Conservation (phyloP, 2,797 vertebrate species). For the Cyclura pinguis region DNA sequence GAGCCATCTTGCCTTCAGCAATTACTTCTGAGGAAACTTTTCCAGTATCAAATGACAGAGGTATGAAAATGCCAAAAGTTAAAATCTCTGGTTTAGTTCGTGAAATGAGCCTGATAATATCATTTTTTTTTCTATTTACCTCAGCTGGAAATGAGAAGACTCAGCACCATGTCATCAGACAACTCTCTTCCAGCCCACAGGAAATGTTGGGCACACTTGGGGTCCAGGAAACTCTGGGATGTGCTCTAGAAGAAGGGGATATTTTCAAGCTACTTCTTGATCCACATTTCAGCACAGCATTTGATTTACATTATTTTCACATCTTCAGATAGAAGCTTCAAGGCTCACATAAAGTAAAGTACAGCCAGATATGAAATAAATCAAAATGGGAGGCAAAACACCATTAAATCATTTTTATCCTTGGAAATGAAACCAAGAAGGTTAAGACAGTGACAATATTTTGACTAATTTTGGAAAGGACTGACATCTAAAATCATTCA, state of each 20-base stretch:
- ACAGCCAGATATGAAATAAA: constrained; percentile 27
- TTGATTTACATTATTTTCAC: constrained; percentile 20
- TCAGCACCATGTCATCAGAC: constrained; percentile 12
- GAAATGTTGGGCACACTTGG: not conserved
- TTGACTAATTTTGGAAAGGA: constrained; percentile 26
- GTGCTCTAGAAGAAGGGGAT: constrained; percentile 25
- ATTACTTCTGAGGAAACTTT: not conserved
- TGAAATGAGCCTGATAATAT: not conserved
- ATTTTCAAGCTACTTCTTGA: constrained; percentile 23
- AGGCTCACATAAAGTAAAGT: not conserved
- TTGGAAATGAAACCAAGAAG: too few relatives aligned
- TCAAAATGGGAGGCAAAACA: constrained; percentile 8
- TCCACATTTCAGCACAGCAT: not conserved
- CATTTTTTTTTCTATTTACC: not conserved
- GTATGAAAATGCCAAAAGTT: not conserved
- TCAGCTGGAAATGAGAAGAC: constrained; percentile 5
- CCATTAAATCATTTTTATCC: constrained; percentile 10
- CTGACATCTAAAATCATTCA: not conserved
- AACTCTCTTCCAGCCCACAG: not conserved
- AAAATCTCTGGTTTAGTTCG: not conserved
- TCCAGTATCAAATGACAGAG: not conserved
- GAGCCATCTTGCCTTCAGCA: not conserved
- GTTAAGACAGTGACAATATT: too few relatives aligned
- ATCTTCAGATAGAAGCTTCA: constrained; percentile 3
- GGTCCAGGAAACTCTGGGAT: not conserved